Evolutionary conservation across 1,140 invertebrate species (phyloP).

Genomic region (Penaeus indicus): DNA sequence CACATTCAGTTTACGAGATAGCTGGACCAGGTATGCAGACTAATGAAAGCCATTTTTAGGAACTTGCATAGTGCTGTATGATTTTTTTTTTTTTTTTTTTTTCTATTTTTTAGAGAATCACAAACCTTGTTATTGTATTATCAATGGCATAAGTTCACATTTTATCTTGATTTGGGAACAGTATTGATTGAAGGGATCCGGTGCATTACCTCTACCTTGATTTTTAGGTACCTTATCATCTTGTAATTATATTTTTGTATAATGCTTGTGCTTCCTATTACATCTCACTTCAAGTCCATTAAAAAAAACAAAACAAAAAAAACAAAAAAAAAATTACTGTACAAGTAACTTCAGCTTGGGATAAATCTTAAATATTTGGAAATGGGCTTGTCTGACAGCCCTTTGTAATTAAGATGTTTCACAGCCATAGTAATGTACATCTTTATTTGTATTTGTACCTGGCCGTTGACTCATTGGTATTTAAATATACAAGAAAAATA

Average conservation of each 20-base stretch:
- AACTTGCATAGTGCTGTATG: too few species aligned
- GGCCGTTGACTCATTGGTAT: slow-evolving; percentile 34
- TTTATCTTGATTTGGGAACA: too few species aligned
- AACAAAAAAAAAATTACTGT: not conserved
- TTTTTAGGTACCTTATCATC: too few species aligned
- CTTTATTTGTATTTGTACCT: slow-evolving; percentile 48
- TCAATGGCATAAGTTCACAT: too few species aligned
- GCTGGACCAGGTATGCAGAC: too few species aligned
- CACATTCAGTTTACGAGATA: too few species aligned
- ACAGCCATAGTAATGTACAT: slow-evolving; percentile 41
- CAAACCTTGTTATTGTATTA: too few species aligned
- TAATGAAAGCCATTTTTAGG: too few species aligned
- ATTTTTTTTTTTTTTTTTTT: too few species aligned
- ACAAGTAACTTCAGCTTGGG: slow-evolving; percentile 29
- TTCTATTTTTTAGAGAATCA: too few species aligned
- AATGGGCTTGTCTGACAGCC: slow-evolving; percentile 20
- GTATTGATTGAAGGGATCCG: too few species aligned
- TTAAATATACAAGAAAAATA: slow-evolving; percentile 39
- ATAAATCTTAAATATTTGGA: slow-evolving; percentile 33
- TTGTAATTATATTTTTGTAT: slow-evolving; percentile 42
- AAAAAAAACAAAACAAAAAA: not conserved
- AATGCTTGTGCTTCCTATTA: slow-evolving; percentile 9
- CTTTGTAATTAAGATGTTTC: slow-evolving; percentile 2
- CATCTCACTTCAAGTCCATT: not conserved
- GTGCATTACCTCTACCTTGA: too few species aligned